These are phyloP conservation scores for Sebastes wilsoni DNA, from an alignment of 2,797 vertebrate species.

Conservation along the genomic window DNA sequence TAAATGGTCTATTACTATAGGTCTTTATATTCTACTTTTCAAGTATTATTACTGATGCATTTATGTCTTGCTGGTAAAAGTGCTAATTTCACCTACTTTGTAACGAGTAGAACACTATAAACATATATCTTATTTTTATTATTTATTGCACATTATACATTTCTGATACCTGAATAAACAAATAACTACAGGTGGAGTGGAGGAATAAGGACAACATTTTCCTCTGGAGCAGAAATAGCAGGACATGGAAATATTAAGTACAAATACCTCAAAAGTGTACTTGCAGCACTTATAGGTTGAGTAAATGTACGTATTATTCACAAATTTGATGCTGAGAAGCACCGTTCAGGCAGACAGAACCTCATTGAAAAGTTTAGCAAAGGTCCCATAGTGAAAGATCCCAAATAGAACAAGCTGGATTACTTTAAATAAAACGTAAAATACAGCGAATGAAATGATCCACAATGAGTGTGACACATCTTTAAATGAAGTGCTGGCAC, in stretches of 20 bases:
- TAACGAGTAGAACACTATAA: neutral
- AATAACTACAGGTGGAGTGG: neutral
- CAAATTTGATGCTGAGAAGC: neutral
- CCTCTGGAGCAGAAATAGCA: neutral
- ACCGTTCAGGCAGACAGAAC: neutral
- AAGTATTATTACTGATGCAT: neutral
- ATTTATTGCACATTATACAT: neutral
- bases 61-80: neutral
- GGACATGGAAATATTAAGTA: neutral
- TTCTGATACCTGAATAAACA: neutral
- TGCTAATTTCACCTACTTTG: neutral
- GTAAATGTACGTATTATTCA: neutral
- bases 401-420: neutral
- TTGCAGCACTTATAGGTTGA: neutral
- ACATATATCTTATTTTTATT: neutral
- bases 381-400: neutral
- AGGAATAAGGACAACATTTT: neutral
- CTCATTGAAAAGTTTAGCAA: accelerated
- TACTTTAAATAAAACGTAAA: too few species aligned
- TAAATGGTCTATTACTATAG: neutral
- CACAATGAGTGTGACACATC: too few species aligned
- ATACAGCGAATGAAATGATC: too few species aligned
- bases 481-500: too few species aligned
- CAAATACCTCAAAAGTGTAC: neutral
- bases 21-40: neutral